Conservation (phyloP, 1,140 invertebrate genomes). For the Amphibalanus amphitrite region DNA sequence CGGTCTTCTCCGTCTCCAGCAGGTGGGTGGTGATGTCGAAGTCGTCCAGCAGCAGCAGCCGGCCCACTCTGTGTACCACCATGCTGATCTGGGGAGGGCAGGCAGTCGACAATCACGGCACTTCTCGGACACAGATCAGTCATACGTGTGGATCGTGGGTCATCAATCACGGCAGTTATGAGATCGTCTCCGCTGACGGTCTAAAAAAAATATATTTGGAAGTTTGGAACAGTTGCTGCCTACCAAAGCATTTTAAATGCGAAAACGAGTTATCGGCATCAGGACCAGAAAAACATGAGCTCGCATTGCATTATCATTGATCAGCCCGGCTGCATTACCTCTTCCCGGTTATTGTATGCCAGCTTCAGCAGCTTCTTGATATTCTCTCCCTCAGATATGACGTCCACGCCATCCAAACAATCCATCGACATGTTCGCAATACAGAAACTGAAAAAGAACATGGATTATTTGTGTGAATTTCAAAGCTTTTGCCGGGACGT, state of each 20-base stretch:
- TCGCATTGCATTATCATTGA: too few relatives aligned
- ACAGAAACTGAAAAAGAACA: conserved; percentile 43
- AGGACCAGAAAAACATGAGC: too few relatives aligned
- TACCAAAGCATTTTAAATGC: not conserved
- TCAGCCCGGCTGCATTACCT: too few relatives aligned
- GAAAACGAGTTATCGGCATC: not conserved
- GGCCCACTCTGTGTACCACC: conserved; percentile 80
- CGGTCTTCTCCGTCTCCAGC: conserved; percentile 47
- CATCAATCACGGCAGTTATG: too few relatives aligned
- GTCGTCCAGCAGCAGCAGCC: conserved; percentile 75
- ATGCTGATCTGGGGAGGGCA: conserved; percentile 38
- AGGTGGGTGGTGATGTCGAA: conserved; percentile 78
- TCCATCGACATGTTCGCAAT: conserved; percentile 85
- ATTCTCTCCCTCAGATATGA: conserved; percentile 80
- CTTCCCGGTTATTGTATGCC: conserved; percentile 42
- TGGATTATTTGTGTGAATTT: too few relatives aligned
- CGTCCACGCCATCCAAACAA: conserved; percentile 75
- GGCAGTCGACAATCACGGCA: not conserved
- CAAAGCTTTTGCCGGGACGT: too few relatives aligned
- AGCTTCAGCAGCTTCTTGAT: conserved; percentile 83
- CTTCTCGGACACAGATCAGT: not conserved
- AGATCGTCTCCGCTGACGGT: too few relatives aligned
- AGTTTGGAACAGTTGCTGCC: not conserved
- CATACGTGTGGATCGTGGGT: too few relatives aligned
- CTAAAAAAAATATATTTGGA: not conserved